These are phyloP conservation scores for Notothenia coriiceps DNA, from an alignment of 2,113 vertebrate species.

Conservation along the genomic window DNA sequence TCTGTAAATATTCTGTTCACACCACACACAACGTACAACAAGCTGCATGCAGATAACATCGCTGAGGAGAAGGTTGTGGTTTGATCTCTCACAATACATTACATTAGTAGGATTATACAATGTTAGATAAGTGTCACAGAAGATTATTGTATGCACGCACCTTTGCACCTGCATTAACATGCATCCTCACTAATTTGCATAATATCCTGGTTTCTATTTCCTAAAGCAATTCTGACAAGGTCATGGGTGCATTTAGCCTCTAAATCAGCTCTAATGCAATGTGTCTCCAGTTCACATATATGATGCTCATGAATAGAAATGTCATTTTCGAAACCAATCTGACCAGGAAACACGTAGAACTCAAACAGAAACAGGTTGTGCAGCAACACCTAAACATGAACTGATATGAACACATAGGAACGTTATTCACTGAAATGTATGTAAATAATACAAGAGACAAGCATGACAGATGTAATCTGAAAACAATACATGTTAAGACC, in stretches of 20 bases:
- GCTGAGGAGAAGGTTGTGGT: conserved; percentile 25
- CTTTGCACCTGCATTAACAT: conserved; percentile 50
- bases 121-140: conserved; percentile 44
- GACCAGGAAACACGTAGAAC: conserved; percentile 17
- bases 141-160: conserved; percentile 46
- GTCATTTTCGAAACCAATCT: neutral
- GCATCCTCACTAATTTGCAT: conserved; percentile 18
- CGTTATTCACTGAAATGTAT: conserved; percentile 22
- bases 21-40: conserved; percentile 90
- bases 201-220: conserved; percentile 20
- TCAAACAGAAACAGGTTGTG: conserved; percentile 13
- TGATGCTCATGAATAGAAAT: conserved; percentile 4
- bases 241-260: conserved; percentile 14
- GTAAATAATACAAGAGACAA: conserved; percentile 39
- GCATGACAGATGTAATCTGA: conserved; percentile 11
- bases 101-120: conserved; percentile 43
- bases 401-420: neutral
- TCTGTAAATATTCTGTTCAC: conserved; percentile 94
- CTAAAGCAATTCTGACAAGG: conserved; percentile 15
- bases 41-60: conserved; percentile 91
- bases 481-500: conserved; percentile 33
- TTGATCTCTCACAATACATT: conserved; percentile 33
- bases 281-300: conserved; percentile 2
- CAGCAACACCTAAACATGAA: conserved; percentile 5
- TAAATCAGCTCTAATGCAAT: conserved; percentile 1